phyloP scores from a whole-genome alignment of 2,888 invertebrate genomes.

The Nematopogon swammerdamellus region DNA sequence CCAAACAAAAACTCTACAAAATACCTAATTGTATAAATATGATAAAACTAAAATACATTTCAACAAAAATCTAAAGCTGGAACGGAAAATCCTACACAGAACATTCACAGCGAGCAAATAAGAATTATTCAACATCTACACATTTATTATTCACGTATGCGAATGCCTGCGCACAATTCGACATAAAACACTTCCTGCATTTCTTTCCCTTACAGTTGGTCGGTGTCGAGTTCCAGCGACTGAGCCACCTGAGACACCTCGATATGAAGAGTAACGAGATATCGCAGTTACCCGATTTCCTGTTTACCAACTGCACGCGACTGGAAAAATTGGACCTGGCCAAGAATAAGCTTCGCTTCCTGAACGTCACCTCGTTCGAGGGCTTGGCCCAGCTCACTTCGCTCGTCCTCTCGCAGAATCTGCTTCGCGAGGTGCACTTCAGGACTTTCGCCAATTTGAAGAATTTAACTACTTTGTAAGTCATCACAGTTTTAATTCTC shows the following conservation, averaged over 20 bases:
- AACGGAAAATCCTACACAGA: no score
- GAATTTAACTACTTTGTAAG: conserved; percentile 69
- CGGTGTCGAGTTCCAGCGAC: conserved; percentile 51
- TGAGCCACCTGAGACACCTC: conserved; percentile 58
- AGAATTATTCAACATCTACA: no score
- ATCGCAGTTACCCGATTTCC: conserved; percentile 46
- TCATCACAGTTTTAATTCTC: conserved; percentile 13
- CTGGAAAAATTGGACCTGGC: conserved; percentile 67
- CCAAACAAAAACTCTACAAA: no score
- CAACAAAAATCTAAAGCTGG: no score
- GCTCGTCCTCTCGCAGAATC: conserved; percentile 69
- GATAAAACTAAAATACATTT: conserved; percentile 1
- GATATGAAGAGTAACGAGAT: conserved; percentile 69
- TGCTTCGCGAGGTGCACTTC: conserved; percentile 60
- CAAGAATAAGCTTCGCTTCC: conserved; percentile 62
- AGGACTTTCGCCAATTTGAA: conserved; percentile 61
- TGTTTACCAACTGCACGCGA: conserved; percentile 53
- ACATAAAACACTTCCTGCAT: no score
- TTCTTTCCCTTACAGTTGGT: conserved; percentile 44
- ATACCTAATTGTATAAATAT: no score
- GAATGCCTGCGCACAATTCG: no score
- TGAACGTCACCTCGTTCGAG: conserved; percentile 58
- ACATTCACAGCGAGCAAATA: no score
- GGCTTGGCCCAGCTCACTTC: conserved; percentile 64
- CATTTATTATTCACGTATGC: no score